Base-by-base conservation (phyloP, 2,113 vertebrate species). In the Sinocyclocheilus anshuiensis region DNA sequence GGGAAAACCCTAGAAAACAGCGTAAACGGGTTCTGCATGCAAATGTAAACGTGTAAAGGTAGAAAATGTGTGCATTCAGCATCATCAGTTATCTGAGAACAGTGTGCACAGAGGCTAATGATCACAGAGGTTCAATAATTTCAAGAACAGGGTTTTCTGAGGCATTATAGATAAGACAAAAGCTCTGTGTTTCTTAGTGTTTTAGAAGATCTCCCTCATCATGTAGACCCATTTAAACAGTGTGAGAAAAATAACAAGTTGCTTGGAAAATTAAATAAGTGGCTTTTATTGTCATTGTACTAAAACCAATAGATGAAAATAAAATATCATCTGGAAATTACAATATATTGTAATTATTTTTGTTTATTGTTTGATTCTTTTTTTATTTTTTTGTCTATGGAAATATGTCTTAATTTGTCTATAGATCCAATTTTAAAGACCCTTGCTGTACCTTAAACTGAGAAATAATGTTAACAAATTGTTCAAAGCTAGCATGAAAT, bases 11-110 rank as follows among this genome's bases (percentile, higher is more conserved):
- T 45, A 36, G 42, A 45, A 36, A 77, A 42, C 42, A 6, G 69
- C 6, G 45, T 71, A 77, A 86, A 82, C 36, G 13, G 15, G 18
- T 81, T 82, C 67, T 33, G n/a, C 33, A 72, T 86, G 59, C 78
- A 72, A 61, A 88, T 78, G 50, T 3, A 61, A 61, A 77, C 10
- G 13, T 29, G 22, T 50, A 81, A 36, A 48, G 42, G 20, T 39
- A 24, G 50, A 20, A 83, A 24, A 22, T 45, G 39, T 80, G 26
- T 33, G 61, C 6, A 5, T 77, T 65, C 42, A 16, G 22, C 59
- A 24, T 81, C 71, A 77, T 50, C 42, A 26, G 15, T 55, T n/a
- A 50, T 26, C 12, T 29, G 18, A 39, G n/a, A 63, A 50, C 29
- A 36, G 5, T n/a, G 36, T 55, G 33, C 50, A 50, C 24, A n/a